Conservation (phyloP, 2,797 vertebrate genomes). For the Myotis daubentonii region DNA sequence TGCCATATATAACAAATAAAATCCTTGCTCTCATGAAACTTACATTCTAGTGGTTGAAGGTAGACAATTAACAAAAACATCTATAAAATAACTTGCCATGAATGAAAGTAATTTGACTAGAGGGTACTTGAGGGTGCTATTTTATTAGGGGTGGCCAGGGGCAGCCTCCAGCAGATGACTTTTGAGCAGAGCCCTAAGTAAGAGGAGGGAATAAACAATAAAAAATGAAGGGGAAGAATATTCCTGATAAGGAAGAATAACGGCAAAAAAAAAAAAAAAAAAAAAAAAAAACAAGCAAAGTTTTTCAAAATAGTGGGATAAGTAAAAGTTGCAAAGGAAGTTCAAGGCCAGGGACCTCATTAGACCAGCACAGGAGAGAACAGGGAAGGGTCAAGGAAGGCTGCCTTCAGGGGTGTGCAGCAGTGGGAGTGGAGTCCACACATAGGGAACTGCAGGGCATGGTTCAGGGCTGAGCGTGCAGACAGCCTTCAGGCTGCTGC, state of each 20-base stretch:
- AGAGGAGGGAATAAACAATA: not conserved
- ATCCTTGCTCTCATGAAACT: not conserved
- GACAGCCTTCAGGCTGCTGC: not conserved
- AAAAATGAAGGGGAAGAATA: not conserved
- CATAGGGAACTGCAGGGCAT: accelerated
- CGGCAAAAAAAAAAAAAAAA: not conserved
- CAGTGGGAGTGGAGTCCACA: not conserved
- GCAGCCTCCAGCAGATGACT: not conserved
- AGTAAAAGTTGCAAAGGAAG: not conserved
- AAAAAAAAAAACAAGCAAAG: not conserved
- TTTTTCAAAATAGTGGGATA: not conserved
- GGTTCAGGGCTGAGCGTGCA: not conserved
- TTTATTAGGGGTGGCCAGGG: not conserved
- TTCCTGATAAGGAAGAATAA: not conserved
- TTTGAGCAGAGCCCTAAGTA: not conserved
- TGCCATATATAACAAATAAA: not conserved
- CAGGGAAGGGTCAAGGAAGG: not conserved
- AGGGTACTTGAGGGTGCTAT: not conserved
- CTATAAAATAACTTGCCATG: not conserved
- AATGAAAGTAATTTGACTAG: not conserved
- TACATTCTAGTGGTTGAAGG: not conserved
- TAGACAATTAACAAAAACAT: not conserved
- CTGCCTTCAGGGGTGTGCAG: not conserved
- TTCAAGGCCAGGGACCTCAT: not conserved
- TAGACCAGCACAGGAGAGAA: not conserved